Evolutionary conservation across 92 coral and sea anemone genomes (phyloP).

Genomic region (Palythoa grandis): DNA sequence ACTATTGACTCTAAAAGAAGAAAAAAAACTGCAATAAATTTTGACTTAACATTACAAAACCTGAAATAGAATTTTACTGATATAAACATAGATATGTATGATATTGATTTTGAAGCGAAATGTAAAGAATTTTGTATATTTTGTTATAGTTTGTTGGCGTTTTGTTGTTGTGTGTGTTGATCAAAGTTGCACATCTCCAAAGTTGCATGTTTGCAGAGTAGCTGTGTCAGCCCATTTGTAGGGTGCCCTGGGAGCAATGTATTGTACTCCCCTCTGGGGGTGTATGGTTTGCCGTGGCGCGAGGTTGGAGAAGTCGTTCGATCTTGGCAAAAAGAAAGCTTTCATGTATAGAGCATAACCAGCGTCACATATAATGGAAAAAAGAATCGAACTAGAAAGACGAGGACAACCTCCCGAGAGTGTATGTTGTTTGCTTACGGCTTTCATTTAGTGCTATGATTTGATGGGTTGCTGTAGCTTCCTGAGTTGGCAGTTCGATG

Average conservation of each 20-base stretch:
- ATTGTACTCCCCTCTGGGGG: slow-evolving; percentile 95
- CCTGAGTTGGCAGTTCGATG: slow-evolving; percentile 2
- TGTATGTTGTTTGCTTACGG: slow-evolving; percentile 36
- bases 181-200: slow-evolving; percentile 67
- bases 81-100: too few species aligned
- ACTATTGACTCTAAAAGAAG: too few species aligned
- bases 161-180: slow-evolving; percentile 19
- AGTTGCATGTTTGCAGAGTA: slow-evolving; percentile 11
- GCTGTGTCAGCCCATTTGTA: slow-evolving; percentile 54
- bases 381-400: slow-evolving; percentile 95
- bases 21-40: too few species aligned
- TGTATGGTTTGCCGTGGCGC: slow-evolving; percentile 51
- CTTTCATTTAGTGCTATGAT: neutral
- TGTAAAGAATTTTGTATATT: neutral
- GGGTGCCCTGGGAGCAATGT: slow-evolving; percentile 72
- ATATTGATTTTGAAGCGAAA: neutral
- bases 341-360: slow-evolving; percentile 56
- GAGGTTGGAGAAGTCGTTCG: slow-evolving; percentile 80
- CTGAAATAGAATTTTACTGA: too few species aligned
- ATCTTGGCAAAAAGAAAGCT: slow-evolving; percentile 48
- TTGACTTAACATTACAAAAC: too few species aligned
- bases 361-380: slow-evolving; percentile 78
- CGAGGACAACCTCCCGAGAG: slow-evolving; percentile 91
- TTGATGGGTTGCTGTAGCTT: slow-evolving; percentile 1
- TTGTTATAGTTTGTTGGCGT: neutral